These are phyloP conservation scores for Sogatella furcifera DNA, from an alignment of 1,140 invertebrate species.

Conservation along the genomic window DNA sequence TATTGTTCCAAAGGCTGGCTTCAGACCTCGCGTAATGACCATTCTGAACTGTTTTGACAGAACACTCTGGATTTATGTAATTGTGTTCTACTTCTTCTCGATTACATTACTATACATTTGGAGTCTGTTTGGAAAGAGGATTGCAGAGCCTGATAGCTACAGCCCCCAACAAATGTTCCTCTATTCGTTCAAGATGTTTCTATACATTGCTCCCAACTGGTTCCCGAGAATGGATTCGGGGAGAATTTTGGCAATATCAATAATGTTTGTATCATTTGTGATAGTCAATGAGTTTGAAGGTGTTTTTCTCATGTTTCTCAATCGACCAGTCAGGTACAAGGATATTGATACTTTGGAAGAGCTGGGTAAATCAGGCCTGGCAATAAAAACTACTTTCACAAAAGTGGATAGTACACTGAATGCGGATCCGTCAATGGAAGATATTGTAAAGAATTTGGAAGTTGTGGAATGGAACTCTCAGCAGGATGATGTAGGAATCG, in stretches of 20 bases:
- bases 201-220: not conserved
- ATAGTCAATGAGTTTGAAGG: conserved; percentile 15
- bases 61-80: conserved; percentile 28
- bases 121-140: not conserved
- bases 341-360: conserved; percentile 32
- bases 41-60: conserved; percentile 31
- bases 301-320: conserved; percentile 21
- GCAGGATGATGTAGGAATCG: conserved; percentile 20
- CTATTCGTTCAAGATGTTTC: not conserved
- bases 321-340: conserved; percentile 27
- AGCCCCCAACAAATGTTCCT: not conserved
- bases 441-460: not conserved
- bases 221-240: not conserved
- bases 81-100: conserved; percentile 18
- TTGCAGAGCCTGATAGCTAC: conserved; percentile 5
- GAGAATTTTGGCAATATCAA: conserved; percentile 25
- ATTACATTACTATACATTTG: conserved; percentile 23
- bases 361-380: conserved; percentile 29
- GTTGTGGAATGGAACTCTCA: conserved; percentile 11
- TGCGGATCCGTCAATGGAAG: conserved; percentile 22
- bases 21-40: conserved; percentile 32
- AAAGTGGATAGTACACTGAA: conserved; percentile 18
- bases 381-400: conserved; percentile 19
- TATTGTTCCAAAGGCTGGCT: conserved; percentile 31
- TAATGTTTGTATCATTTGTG: conserved; percentile 29